Conservation (phyloP, 2,888 invertebrate species). For the Andrena bicolor region DNA sequence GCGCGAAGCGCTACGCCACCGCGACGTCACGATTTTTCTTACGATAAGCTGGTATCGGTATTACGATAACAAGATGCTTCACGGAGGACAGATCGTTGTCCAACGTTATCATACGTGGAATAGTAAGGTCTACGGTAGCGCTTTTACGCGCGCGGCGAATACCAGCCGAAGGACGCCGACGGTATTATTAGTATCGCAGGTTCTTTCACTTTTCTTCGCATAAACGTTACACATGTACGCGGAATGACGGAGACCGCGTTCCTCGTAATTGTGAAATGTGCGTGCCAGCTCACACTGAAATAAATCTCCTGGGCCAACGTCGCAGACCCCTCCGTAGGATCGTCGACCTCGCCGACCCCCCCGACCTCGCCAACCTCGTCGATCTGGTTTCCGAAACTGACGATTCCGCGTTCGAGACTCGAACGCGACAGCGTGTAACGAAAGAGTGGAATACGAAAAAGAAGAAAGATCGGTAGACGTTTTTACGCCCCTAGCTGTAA, state of each 20-base stretch:
- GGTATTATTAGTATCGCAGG: slow-evolving; percentile 27
- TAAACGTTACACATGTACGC: background rate
- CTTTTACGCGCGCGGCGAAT: background rate
- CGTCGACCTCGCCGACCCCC: background rate
- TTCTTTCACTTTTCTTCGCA: slow-evolving; percentile 29
- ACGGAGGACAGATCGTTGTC: too few relatives aligned
- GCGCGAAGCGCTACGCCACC: too few relatives aligned
- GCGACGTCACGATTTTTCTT: too few relatives aligned
- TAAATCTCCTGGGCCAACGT: background rate
- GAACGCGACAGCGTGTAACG: background rate
- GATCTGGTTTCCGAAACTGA: too few relatives aligned
- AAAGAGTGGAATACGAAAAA: background rate
- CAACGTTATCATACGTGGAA: too few relatives aligned
- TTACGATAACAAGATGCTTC: too few relatives aligned
- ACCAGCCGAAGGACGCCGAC: slow-evolving; percentile 19
- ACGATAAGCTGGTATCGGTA: too few relatives aligned
- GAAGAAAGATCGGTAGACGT: background rate
- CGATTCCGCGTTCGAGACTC: too few relatives aligned
- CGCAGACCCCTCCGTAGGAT: background rate
- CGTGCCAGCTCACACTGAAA: background rate
- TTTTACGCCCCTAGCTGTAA: slow-evolving; percentile 14
- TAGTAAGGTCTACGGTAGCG: background rate
- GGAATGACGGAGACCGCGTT: background rate
- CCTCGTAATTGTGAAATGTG: background rate
- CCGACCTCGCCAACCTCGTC: too few relatives aligned